phyloP scores from a whole-genome alignment of 2,888 invertebrate species.

The Anaspis maculata region DNA sequence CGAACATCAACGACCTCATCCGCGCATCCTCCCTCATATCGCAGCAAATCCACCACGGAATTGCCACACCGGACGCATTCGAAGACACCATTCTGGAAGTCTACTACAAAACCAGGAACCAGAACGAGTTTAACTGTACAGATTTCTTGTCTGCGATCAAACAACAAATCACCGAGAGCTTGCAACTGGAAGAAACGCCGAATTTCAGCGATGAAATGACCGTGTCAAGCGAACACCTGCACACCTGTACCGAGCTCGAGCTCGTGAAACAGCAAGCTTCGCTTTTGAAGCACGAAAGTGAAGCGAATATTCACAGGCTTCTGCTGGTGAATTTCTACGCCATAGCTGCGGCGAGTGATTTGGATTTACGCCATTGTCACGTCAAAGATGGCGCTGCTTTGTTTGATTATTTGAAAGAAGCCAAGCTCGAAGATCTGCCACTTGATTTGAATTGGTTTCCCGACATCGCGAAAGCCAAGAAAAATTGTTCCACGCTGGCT shows the following conservation, averaged over 20 bases:
- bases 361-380: conserved; percentile 32
- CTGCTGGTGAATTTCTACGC: conserved; percentile 41
- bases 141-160: conserved; percentile 41
- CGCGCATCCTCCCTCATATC: conserved; percentile 56
- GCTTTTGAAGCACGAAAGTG: conserved; percentile 3
- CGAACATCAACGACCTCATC: conserved; percentile 55
- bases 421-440: conserved; percentile 21
- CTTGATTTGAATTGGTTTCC: conserved; percentile 35
- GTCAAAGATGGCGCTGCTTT: conserved; percentile 3
- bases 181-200: conserved; percentile 8
- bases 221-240: conserved; percentile 41
- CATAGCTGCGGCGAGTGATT: conserved; percentile 36
- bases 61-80: conserved; percentile 48
- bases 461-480: conserved; percentile 18
- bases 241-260: conserved; percentile 45
- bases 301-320: conserved; percentile 18
- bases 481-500: background rate
- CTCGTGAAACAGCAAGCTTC: conserved; percentile 50
- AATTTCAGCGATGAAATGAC: conserved; percentile 35
- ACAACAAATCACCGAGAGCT: background rate
- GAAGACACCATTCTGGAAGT: conserved; percentile 54
- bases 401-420: conserved; percentile 8
- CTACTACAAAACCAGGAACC: conserved; percentile 43
- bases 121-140: conserved; percentile 34
- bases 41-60: conserved; percentile 54